Evolutionary conservation across 2,113 vertebrate species (phyloP), one percentile per base, ranked within the genome.

Genomic region (Pseudorectes ferrugineus): DNA sequence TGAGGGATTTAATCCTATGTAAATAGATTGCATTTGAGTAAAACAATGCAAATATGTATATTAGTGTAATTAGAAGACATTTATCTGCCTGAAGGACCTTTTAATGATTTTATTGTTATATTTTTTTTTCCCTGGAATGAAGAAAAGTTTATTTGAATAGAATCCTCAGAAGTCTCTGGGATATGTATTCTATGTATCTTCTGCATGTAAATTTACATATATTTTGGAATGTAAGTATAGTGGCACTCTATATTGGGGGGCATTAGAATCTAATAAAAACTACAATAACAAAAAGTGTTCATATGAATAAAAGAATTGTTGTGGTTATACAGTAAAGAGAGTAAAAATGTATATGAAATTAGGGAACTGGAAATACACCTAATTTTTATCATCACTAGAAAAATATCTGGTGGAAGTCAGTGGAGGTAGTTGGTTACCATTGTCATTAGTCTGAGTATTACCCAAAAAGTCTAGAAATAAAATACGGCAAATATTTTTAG

Each of bases 361-460:
- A 85, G 49, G 49, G 45, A 95, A 84, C 80, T 95, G 81, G 79
- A 95, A 93, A 93, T 42, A 52, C 26, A 25, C 14, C 25, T 82
- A 61, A 63, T 84, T 81, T 86, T 96, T 88, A 88, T 67, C 26
- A n/a, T n/a, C 20, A 57, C 33, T 85, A 59, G 57, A 88, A 94
- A 97, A 97, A 63, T 91, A 82, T 36, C 55, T 93, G 55, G 18
- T 93, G 36, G 77, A 95, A 96, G 75, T 89, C 89, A 74, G 62
- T 91, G 93, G 93, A 36, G 57, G 88, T 87, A 85, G 51, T 33
- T 95, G 52, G 71, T 85, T 91, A 92, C 76, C 49, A 26, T 26
- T 87, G 51, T 88, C 61, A 93, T 97, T 92, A 95, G 57, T 83
- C 65, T 93, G 93, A 95, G 82, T 96, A 89, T 81, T 97, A 78